phyloP scores from a whole-genome alignment of 2,888 invertebrate genomes.

The Dolomedes plantarius region DNA sequence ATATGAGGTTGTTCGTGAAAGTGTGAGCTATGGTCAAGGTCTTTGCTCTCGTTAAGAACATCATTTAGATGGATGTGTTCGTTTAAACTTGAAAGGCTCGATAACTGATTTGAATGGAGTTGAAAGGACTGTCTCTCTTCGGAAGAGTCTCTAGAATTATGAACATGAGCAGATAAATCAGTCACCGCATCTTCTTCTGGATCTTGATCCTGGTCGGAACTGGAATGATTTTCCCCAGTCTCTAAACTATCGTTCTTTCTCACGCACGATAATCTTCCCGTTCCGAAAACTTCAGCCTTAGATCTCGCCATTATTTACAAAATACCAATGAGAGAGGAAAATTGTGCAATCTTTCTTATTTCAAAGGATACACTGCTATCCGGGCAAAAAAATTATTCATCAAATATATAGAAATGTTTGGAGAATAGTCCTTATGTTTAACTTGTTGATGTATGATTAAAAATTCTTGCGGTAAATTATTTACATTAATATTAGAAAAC shows the following conservation, averaged over 20 bases:
- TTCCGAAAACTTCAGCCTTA: slow-evolving; percentile 22
- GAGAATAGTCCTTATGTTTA: no score
- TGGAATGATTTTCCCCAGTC: slow-evolving; percentile 20
- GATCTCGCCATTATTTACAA: slow-evolving; percentile 41
- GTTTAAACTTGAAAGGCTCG: slow-evolving; percentile 28
- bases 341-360: not conserved
- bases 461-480: no score
- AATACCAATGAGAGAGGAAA: not conserved
- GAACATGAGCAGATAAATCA: slow-evolving; percentile 11
- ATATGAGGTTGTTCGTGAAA: slow-evolving; percentile 50
- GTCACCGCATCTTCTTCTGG: not conserved
- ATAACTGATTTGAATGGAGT: slow-evolving; percentile 8
- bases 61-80: slow-evolving; percentile 40
- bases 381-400: no score
- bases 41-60: slow-evolving; percentile 21
- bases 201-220: slow-evolving; percentile 11
- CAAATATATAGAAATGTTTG: no score
- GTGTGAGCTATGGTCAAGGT: slow-evolving; percentile 24
- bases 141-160: not conserved
- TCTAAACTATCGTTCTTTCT: slow-evolving; percentile 46
- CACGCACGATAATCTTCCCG: slow-evolving; percentile 9
- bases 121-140: slow-evolving; percentile 17
- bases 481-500: no score
- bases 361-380: no score
- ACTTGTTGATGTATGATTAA: no score